Base-by-base conservation (phyloP, 1,140 invertebrate genomes). In the Hypothenemus hampei region DNA sequence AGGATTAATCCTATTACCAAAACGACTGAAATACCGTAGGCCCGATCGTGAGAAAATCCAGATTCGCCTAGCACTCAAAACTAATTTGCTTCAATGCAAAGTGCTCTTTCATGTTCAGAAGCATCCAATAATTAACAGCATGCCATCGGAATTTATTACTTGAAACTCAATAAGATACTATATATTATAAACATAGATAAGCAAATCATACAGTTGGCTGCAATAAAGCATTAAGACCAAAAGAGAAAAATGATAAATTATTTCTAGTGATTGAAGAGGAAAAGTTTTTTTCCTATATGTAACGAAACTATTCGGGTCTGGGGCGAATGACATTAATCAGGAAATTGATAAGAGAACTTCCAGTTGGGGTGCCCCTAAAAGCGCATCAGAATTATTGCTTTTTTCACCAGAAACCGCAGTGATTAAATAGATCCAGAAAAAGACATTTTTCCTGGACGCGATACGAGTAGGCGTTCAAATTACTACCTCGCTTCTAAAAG, bases 51-150 rank as follows among this genome's bases (percentile, higher is more conserved):
- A 45, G 43, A 45, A 45, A 29, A 45, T 45, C 22, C 24, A 29
- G 43, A 45, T 45, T 29, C 26, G 6, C n/a, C 23, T 31, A 8
- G 43, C 43, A 29, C 13, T 45, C 43, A 18, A 45, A 45, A 45
- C 24, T 45, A 45, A 45, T 45, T 45, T 45, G 43, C 43, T 11
- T 29, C 23, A 31, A 45, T 45, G 43, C 43, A 45, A 45, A 45
- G 43, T 45, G 43, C 23, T 18, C 24, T 45, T 45, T 29, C 43
- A 45, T 45, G 43, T 45, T 45, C 26, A 10, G 22, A 45, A 45
- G 15, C 23, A 29, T 45, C 43, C 24, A 29, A 45, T 29, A 26
- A 29, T 45, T 26, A 45, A 45, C 22, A 45, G 43, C 31, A 31
- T 29, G 13, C 19, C 22, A 29, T 29, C 13, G 23, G 43, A 45